These are phyloP conservation scores for Xiphorhynchus erythropygius DNA, from an alignment of 2,797 vertebrate species.

Conservation along the genomic window DNA sequence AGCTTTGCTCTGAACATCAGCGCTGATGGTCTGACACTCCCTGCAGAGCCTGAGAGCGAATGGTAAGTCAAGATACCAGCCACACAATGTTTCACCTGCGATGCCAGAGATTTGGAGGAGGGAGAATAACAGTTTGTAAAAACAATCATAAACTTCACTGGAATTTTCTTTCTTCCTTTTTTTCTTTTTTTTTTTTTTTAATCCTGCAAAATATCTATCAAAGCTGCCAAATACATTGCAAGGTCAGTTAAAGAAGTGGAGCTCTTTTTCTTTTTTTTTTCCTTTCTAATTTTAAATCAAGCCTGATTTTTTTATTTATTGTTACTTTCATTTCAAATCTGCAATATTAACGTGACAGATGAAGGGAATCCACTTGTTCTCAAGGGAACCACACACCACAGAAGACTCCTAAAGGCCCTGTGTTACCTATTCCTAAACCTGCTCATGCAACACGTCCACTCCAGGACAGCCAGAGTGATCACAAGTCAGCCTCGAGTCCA, in stretches of 20 bases:
- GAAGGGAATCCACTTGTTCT: conserved; percentile 2
- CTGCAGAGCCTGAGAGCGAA: conserved; percentile 73
- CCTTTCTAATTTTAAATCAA: neutral
- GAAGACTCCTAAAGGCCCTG: conserved; percentile 21
- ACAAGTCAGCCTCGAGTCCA: neutral
- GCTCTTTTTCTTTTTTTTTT: neutral
- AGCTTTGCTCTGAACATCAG: conserved; percentile 77
- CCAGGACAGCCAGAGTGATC: neutral
- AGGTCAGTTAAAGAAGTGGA: neutral
- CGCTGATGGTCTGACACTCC: conserved; percentile 71
- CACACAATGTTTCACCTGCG: conserved; percentile 63
- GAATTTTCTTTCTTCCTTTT: neutral
- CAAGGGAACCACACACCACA: neutral
- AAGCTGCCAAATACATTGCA: conserved; percentile 33
- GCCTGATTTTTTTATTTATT: neutral
- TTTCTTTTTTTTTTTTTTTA: neutral
- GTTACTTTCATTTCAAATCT: neutral
- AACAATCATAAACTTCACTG: conserved; percentile 64
- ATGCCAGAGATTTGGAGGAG: conserved; percentile 61
- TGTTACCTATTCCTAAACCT: neutral
- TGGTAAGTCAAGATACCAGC: conserved; percentile 73
- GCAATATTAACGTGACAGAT: conserved; percentile 17
- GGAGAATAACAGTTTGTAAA: conserved; percentile 65
- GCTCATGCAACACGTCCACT: conserved; percentile 18
- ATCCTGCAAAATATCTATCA: neutral